Conservation (phyloP, 2,888 invertebrate species). For the Gryllus longicercus region DNA sequence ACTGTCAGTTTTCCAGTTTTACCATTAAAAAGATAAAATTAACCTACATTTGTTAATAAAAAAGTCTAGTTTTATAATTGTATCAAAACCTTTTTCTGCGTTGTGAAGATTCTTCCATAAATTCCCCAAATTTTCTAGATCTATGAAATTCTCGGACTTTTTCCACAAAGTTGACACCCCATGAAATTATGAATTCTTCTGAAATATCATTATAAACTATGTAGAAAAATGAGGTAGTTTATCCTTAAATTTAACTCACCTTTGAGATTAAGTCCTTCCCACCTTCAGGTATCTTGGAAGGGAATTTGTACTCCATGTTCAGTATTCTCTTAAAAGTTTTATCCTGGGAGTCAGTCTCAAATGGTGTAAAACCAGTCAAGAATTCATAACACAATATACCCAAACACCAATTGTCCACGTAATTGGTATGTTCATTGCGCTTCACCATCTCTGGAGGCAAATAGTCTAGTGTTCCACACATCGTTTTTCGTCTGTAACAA, state of each 20-base stretch:
- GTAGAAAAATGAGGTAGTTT: neutral
- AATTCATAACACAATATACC: slow-evolving; percentile 92
- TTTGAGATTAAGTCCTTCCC: slow-evolving; percentile 74
- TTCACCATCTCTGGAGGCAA: slow-evolving; percentile 95
- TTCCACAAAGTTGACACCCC: too few relatives aligned
- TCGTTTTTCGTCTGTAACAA: slow-evolving; percentile 68
- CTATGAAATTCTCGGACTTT: too few relatives aligned
- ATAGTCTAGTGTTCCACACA: slow-evolving; percentile 95
- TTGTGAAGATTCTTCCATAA: too few relatives aligned
- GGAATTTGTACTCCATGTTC: slow-evolving; percentile 63
- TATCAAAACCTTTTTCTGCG: too few relatives aligned
- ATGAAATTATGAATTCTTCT: too few relatives aligned
- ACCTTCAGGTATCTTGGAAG: slow-evolving; percentile 60
- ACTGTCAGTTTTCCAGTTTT: too few relatives aligned
- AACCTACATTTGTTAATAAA: too few relatives aligned
- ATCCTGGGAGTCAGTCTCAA: slow-evolving; percentile 71
- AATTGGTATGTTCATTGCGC: slow-evolving; percentile 73
- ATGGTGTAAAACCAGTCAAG: slow-evolving; percentile 87
- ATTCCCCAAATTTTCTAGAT: too few relatives aligned
- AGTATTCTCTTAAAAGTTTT: slow-evolving; percentile 71
- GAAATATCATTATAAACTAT: too few relatives aligned
- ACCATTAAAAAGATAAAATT: too few relatives aligned
- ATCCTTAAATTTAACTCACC: slow-evolving; percentile 48
- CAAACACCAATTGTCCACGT: slow-evolving; percentile 91
- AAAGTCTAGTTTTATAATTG: too few relatives aligned